Evolutionary conservation across 2,888 invertebrate genomes (phyloP).

Genomic region (Thereva unica): DNA sequence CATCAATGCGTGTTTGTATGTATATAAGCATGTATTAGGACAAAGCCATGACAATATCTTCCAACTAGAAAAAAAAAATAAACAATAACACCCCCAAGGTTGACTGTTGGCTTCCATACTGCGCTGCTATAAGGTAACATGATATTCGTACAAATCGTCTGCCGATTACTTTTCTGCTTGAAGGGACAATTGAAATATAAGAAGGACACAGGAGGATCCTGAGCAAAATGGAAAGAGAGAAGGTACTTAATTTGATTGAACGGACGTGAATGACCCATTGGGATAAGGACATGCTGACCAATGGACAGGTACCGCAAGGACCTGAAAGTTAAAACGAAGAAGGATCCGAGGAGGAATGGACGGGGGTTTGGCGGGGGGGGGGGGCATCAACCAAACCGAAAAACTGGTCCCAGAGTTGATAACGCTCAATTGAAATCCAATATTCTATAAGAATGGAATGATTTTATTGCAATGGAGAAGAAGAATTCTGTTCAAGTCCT

Average conservation of each 20-base stretch:
- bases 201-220: constrained; percentile 17
- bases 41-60: too few relatives aligned
- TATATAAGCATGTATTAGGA: too few relatives aligned
- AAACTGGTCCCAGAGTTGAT: too few relatives aligned
- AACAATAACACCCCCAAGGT: not conserved
- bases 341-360: not conserved
- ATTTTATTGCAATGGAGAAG: too few relatives aligned
- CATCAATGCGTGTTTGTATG: too few relatives aligned
- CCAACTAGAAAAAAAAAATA: too few relatives aligned
- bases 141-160: constrained; percentile 27
- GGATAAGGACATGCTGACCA: constrained; percentile 11
- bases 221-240: not conserved
- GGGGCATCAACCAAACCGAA: too few relatives aligned
- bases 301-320: constrained; percentile 12
- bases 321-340: not conserved
- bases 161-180: constrained; percentile 14
- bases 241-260: constrained; percentile 27
- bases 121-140: constrained; percentile 13
- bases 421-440: too few relatives aligned
- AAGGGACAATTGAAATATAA: constrained; percentile 21
- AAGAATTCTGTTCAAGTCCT: too few relatives aligned
- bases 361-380: too few relatives aligned
- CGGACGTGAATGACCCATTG: constrained; percentile 14
- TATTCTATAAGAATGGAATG: too few relatives aligned
- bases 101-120: constrained; percentile 1